Evolutionary conservation across 2,888 invertebrate species (phyloP), one percentile per base, ranked within the genome.

Genomic region (Trichogramma dendrolimi): DNA sequence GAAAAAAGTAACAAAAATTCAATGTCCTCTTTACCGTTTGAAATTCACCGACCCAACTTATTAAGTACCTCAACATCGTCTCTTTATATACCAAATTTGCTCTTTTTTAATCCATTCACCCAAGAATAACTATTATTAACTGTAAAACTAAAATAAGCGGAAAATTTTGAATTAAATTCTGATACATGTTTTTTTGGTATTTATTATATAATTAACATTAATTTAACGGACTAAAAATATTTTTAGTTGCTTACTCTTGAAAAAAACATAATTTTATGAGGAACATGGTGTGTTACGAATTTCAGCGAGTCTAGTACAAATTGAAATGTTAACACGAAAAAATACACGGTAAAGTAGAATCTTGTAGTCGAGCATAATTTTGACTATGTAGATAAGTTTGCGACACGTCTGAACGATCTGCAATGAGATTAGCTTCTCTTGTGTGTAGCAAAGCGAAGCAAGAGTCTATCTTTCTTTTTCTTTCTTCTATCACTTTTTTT

Each of bases 331-430:
- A 60, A 65, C 63, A 59, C n/a, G 60, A 8, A 41, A 51, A 63
- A 58, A 64, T 67, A 65, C 58, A 65, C 58, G 56, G 53, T 27
- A 46, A 39, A 40, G 42, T 43, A 49, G 5, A 47, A 11, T 38
- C 47, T 44, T 11, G 11, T 54, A 62, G 61, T 56, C 55, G 62
- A 60, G 63, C 66, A 71, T 73, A 72, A 74, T 74, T 72, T 71
- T 72, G 72, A 71, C 74, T 69, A 69, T 69, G 43, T 44, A 72
- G 71, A 73, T 74, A 74, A 73, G 69, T 73, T 72, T 61, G 67
- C 65, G 65, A 51, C 43, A 55, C 64, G 67, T 62, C 63, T 55
- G 66, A 58, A 67, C 70, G 73, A 74, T 74, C 68, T 70, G 69
- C 72, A 72, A 73, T 74, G 72, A 74, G 74, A 74, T 73, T 71